Conservation (phyloP, 2,797 vertebrate species). For the Kryptopterus vitreolus region DNA sequence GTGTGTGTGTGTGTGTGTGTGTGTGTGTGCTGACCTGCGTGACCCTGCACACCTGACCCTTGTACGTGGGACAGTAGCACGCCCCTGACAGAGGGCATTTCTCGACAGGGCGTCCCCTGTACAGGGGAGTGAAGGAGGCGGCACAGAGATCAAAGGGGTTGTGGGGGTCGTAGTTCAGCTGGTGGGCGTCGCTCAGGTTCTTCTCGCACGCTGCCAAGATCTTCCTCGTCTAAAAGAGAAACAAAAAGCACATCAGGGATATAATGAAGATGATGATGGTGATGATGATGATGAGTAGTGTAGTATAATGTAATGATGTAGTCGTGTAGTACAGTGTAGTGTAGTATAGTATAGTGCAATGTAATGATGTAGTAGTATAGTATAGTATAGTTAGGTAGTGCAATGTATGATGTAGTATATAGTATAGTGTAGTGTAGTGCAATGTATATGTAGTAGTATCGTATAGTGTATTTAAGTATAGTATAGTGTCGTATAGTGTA, state of each 20-base stretch:
- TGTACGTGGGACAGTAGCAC: slow-evolving; percentile 91
- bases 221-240: slow-evolving; percentile 84
- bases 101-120: slow-evolving; percentile 91
- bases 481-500: too few species aligned
- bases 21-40: slow-evolving; percentile 76
- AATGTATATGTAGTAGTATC: too few species aligned
- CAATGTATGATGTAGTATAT: too few species aligned
- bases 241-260: background rate
- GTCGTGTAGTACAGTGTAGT: too few species aligned
- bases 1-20: background rate
- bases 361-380: too few species aligned
- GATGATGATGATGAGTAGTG: too few species aligned
- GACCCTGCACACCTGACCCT: slow-evolving; percentile 92
- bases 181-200: slow-evolving; percentile 84
- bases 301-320: too few species aligned
- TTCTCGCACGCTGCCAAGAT: slow-evolving; percentile 96
- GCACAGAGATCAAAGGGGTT: slow-evolving; percentile 97
- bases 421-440: too few species aligned
- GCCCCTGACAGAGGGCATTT: slow-evolving; percentile 95
- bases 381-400: too few species aligned
- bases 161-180: slow-evolving; percentile 96
- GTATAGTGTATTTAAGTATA: too few species aligned
- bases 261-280: too few species aligned
- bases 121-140: slow-evolving; percentile 89
- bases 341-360: too few species aligned